Evolutionary conservation across 2,888 invertebrate species (phyloP).

Genomic region (Melanostoma mellinum): DNA sequence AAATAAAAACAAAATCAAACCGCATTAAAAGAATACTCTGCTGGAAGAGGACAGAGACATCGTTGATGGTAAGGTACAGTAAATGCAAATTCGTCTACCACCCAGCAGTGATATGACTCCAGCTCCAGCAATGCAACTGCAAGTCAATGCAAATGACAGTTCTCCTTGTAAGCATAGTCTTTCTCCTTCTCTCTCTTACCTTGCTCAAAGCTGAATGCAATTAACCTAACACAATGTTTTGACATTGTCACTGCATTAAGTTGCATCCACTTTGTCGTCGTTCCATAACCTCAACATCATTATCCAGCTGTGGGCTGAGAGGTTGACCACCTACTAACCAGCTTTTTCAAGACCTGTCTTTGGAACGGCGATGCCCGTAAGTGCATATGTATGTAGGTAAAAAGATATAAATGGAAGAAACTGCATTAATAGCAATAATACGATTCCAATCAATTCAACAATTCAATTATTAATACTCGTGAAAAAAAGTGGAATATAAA

Average conservation of each 20-base stretch:
- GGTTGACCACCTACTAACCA: slow-evolving; percentile 61
- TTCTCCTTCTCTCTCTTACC: neutral
- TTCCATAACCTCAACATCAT: slow-evolving; percentile 60
- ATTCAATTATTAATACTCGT: slow-evolving; percentile 68
- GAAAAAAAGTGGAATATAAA: slow-evolving; percentile 25
- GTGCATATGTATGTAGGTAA: neutral
- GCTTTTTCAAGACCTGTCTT: slow-evolving; percentile 4
- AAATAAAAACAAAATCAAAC: slow-evolving; percentile 19
- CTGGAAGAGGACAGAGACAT: neutral
- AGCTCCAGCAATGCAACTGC: neutral
- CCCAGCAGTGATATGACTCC: slow-evolving; percentile 19
- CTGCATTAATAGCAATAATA: slow-evolving; percentile 69
- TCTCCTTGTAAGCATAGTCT: slow-evolving; percentile 10
- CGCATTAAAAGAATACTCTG: neutral
- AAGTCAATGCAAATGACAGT: slow-evolving; percentile 58
- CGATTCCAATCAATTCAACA: slow-evolving; percentile 70
- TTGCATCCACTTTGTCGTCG: slow-evolving; percentile 68
- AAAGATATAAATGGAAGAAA: slow-evolving; percentile 7
- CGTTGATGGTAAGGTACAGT: slow-evolving; percentile 25
- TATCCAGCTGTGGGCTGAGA: slow-evolving; percentile 22
- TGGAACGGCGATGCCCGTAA: neutral
- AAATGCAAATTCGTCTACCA: slow-evolving; percentile 59
- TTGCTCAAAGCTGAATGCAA: slow-evolving; percentile 53
- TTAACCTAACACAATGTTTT: slow-evolving; percentile 65
- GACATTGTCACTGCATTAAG: slow-evolving; percentile 61